Percentiles rank a stretch among this genome's conserved stretches.
phyloP scores from a whole-genome alignment of 2,888 invertebrate species.

The Acrobasis suavella region DNA sequence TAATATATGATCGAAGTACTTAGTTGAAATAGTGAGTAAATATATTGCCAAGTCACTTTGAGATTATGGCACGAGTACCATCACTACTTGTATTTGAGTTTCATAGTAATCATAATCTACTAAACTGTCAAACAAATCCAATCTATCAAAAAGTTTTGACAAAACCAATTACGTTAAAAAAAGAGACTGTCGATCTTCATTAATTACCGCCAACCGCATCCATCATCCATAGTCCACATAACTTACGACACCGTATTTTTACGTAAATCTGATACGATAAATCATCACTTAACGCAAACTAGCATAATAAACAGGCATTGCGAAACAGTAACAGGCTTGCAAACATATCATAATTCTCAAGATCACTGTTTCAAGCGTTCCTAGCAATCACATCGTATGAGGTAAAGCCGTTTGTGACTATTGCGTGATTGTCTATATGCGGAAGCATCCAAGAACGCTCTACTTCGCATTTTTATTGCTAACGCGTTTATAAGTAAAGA shows the following conservation, averaged over 20 bases:
- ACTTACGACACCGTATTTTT: not conserved
- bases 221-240: constrained; percentile 1
- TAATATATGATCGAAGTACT: no score
- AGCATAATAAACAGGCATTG: constrained; percentile 4
- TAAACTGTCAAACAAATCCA: not conserved
- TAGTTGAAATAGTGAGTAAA: no score
- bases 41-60: no score
- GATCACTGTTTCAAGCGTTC: constrained; percentile 10
- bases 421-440: constrained; percentile 13
- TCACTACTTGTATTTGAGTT: no score
- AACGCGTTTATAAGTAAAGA: constrained; percentile 8
- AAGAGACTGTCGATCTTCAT: constrained; percentile 1
- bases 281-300: constrained; percentile 6
- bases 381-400: constrained; percentile 13
- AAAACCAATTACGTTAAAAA: not conserved
- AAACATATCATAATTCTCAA: constrained; percentile 17
- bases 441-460: constrained; percentile 17
- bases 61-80: no score
- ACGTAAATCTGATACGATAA: constrained; percentile 2
- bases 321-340: constrained; percentile 14
- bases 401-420: constrained; percentile 8
- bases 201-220: not conserved
- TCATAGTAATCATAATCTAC: no score
- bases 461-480: constrained; percentile 18
- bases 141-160: not conserved